Percentiles rank a stretch among this genome's conserved stretches.
Evolutionary conservation across 2,888 invertebrate genomes (phyloP).

Genomic region (Leptogaster cylindrica): DNA sequence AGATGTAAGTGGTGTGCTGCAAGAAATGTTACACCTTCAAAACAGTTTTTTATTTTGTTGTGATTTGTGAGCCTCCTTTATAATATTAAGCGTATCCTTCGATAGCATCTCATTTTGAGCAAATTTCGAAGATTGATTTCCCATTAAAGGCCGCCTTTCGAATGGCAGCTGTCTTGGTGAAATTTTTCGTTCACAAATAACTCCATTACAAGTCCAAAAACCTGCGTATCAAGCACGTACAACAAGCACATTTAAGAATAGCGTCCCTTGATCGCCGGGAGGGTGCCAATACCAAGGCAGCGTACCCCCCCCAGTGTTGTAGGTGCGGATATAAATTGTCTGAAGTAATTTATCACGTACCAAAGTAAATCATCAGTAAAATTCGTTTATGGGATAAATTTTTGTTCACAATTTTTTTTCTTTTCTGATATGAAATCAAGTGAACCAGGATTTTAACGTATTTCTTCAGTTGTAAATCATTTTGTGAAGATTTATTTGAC

Average conservation of each 20-base stretch:
- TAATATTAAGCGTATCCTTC: too few species aligned
- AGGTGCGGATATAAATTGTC: slow-evolving; percentile 38
- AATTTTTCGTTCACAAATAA: slow-evolving; percentile 30
- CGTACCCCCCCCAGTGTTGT: background rate
- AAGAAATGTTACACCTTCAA: too few species aligned
- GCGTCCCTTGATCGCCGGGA: background rate
- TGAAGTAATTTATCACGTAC: slow-evolving; percentile 39
- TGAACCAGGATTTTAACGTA: slow-evolving; percentile 34
- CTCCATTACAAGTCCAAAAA: slow-evolving; percentile 34
- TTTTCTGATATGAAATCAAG: slow-evolving; percentile 40
- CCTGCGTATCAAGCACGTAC: slow-evolving; percentile 38
- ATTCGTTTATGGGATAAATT: slow-evolving; percentile 40
- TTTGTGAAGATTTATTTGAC: slow-evolving; percentile 33
- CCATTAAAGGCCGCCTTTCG: background rate
- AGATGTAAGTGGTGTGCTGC: too few species aligned
- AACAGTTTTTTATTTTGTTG: too few species aligned
- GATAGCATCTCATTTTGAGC: slow-evolving; percentile 1
- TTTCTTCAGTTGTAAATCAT: slow-evolving; percentile 32
- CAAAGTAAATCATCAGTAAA: slow-evolving; percentile 40
- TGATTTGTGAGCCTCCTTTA: too few species aligned
- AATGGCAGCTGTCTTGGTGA: slow-evolving; percentile 8
- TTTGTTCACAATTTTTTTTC: slow-evolving; percentile 34
- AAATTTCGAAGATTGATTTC: slow-evolving; percentile 29
- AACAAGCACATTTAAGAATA: background rate
- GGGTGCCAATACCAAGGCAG: background rate